Conservation (phyloP, 1,140 invertebrate genomes). For the Zaprionus lachaisei region DNA sequence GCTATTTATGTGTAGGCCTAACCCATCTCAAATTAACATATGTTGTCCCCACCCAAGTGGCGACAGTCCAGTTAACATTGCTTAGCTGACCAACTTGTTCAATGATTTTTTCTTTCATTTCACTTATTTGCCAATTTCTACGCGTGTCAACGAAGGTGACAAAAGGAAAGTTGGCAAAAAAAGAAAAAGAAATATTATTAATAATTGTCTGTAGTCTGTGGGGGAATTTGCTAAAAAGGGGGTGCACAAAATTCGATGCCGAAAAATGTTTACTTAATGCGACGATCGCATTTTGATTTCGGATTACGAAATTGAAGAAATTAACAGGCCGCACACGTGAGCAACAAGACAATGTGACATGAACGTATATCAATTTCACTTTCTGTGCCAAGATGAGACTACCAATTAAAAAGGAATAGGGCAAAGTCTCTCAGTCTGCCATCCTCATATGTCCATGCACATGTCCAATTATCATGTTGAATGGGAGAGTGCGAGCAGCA, state of each 20-base stretch:
- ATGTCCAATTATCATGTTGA: slow-evolving; percentile 81
- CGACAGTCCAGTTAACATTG: slow-evolving; percentile 29
- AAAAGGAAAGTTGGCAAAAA: slow-evolving; percentile 70
- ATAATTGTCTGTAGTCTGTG: slow-evolving; percentile 23
- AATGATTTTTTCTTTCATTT: slow-evolving; percentile 16
- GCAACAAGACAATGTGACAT: background rate
- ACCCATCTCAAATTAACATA: background rate
- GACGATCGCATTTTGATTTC: slow-evolving; percentile 35
- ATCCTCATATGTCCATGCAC: slow-evolving; percentile 54
- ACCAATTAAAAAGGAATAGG: slow-evolving; percentile 73
- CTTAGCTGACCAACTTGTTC: background rate
- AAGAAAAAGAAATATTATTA: slow-evolving; percentile 28
- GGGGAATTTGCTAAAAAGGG: slow-evolving; percentile 25
- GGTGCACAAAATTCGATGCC: slow-evolving; percentile 9
- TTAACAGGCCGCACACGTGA: slow-evolving; percentile 41
- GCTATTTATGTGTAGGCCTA: slow-evolving; percentile 56
- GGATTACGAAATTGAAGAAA: slow-evolving; percentile 41
- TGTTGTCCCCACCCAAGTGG: background rate
- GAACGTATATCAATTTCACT: slow-evolving; percentile 73
- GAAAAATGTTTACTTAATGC: slow-evolving; percentile 7
- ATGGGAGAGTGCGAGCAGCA: slow-evolving; percentile 69
- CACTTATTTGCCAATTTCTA: slow-evolving; percentile 33
- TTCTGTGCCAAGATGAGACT: slow-evolving; percentile 39
- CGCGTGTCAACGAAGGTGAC: slow-evolving; percentile 42
- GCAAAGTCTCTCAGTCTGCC: slow-evolving; percentile 41